phyloP scores from a whole-genome alignment of 2,113 vertebrate species.

The Clinocottus analis region DNA sequence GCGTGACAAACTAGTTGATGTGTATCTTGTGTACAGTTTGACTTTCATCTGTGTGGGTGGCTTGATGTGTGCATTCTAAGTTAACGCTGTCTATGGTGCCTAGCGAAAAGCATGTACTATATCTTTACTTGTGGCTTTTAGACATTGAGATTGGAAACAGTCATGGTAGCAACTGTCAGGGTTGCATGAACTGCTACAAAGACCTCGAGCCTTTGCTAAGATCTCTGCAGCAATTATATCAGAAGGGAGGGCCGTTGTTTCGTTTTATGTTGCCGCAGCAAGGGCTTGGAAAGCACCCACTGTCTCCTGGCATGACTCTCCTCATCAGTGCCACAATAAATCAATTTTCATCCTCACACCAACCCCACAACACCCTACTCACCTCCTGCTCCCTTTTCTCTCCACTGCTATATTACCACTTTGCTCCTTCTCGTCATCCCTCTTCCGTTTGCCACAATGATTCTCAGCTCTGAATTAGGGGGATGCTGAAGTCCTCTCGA shows the following conservation, averaged over 20 bases:
- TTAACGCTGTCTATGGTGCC: constrained; percentile 35
- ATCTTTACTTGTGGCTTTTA: constrained; percentile 48
- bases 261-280: constrained; percentile 81
- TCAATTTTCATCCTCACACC: constrained; percentile 83
- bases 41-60: constrained; percentile 34
- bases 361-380: constrained; percentile 57
- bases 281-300: constrained; percentile 75
- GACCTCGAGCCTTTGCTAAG: constrained; percentile 71
- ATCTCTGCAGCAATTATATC: constrained; percentile 81
- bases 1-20: constrained; percentile 11
- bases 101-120: constrained; percentile 26
- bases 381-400: constrained; percentile 60
- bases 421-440: constrained; percentile 48
- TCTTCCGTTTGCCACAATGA: constrained; percentile 26
- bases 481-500: constrained; percentile 24
- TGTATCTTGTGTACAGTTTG: constrained; percentile 25
- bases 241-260: constrained; percentile 70
- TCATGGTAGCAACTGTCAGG: constrained; percentile 51
- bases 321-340: constrained; percentile 85
- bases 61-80: constrained; percentile 48
- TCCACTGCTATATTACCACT: constrained; percentile 63
- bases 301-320: constrained; percentile 79
- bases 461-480: constrained; percentile 41
- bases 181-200: constrained; percentile 71
- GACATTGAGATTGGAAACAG: constrained; percentile 62